Evolutionary conservation across 2,113 vertebrate genomes (phyloP).

Genomic region (Ceyx cyanopectus): DNA sequence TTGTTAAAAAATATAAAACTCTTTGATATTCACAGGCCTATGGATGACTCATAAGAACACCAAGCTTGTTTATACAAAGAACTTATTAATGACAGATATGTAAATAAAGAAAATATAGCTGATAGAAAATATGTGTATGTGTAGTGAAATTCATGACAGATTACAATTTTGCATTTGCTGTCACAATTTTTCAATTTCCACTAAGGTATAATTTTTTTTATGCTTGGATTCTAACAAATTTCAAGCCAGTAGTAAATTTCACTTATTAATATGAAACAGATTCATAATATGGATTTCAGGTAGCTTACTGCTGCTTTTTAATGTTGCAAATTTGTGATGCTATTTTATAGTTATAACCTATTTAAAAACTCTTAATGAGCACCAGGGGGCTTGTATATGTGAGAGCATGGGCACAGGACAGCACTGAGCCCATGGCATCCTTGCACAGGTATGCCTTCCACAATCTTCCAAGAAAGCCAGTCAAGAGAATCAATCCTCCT

Average conservation of each 20-base stretch:
- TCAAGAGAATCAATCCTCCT: neutral
- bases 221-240: neutral
- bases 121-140: neutral
- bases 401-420: accelerated
- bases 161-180: neutral
- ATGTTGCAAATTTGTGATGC: neutral
- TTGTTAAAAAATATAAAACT: neutral
- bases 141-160: neutral
- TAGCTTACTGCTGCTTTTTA: neutral
- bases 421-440: neutral
- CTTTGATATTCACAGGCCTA: neutral
- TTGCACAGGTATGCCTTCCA: neutral
- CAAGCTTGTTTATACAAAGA: neutral
- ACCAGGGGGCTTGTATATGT: neutral
- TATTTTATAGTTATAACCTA: neutral
- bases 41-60: neutral
- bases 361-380: neutral
- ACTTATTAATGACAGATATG: neutral
- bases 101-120: neutral
- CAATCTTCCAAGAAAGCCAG: neutral
- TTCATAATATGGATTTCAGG: neutral
- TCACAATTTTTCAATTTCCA: neutral
- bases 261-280: neutral
- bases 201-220: neutral
- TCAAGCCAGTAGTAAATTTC: neutral